Evolutionary conservation across 2,113 vertebrate genomes (phyloP).

Genomic region (Eubucco bourcierii): DNA sequence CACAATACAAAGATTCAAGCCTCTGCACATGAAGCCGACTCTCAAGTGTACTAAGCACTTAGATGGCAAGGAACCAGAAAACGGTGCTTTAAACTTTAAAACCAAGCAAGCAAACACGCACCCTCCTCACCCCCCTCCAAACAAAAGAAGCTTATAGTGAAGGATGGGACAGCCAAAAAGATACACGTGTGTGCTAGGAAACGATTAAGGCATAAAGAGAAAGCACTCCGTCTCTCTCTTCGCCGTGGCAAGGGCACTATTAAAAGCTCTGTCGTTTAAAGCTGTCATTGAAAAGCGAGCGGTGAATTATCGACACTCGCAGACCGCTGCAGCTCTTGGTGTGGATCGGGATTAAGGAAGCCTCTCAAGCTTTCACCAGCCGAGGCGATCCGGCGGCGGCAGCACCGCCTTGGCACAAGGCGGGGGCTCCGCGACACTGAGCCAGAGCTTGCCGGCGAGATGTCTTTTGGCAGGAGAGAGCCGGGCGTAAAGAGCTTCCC

Average conservation of each 20-base stretch:
- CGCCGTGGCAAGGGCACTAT: neutral
- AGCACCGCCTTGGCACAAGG: fast-evolving
- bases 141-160: neutral
- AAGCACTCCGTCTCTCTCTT: neutral
- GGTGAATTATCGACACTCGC: neutral
- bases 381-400: fast-evolving
- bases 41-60: neutral
- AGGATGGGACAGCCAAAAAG: neutral
- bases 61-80: neutral
- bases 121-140: too few relatives aligned
- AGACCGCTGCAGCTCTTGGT: neutral
- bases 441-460: fast-evolving
- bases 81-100: neutral
- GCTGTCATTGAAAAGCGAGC: too few relatives aligned
- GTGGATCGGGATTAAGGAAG: neutral
- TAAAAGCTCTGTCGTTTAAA: neutral
- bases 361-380: fast-evolving
- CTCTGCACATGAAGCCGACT: neutral
- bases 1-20: neutral
- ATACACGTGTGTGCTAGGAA: fast-evolving
- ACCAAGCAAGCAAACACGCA: neutral
- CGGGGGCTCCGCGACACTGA: neutral
- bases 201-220: fast-evolving
- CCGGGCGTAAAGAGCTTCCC: fast-evolving
- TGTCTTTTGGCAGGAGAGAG: fast-evolving